These are phyloP conservation scores for Odontothrips loti DNA, from an alignment of 2,888 invertebrate genomes.

Conservation along the genomic window DNA sequence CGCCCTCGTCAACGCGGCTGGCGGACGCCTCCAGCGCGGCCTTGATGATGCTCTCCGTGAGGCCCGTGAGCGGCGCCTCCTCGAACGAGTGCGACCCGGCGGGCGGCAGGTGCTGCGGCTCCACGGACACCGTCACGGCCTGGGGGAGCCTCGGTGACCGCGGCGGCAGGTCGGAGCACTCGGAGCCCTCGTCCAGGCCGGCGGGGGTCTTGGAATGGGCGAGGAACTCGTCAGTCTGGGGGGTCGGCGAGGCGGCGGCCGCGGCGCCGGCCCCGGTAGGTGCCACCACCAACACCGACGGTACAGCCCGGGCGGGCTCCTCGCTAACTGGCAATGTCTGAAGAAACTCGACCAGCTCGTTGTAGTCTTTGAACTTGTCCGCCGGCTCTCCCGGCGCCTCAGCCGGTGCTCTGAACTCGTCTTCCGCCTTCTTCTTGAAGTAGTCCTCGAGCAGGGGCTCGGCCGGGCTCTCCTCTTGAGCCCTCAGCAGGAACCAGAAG, in stretches of 20 bases:
- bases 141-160: background rate
- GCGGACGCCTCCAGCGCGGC: conserved; percentile 1
- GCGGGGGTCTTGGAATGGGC: background rate
- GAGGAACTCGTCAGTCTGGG: background rate
- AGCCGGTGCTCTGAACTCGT: background rate
- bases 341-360: background rate
- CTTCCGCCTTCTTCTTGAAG: background rate
- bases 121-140: background rate
- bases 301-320: background rate
- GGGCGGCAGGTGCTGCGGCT: background rate
- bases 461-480: background rate
- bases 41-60: background rate
- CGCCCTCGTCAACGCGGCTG: background rate
- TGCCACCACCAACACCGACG: background rate
- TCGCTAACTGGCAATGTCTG: background rate
- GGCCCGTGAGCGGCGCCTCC: conserved; percentile 18
- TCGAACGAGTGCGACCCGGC: conserved; percentile 31
- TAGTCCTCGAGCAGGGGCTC: background rate
- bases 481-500: background rate
- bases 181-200: background rate
- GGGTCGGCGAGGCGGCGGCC: background rate
- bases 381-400: background rate
- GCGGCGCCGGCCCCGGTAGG: background rate
- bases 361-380: background rate
- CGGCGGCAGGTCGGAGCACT: background rate